A percentile compares a stretch with the other conserved stretches of the same genome.
These are phyloP conservation scores for Vanessa tameamea DNA, from an alignment of 1,140 invertebrate genomes.

Conservation along the genomic window DNA sequence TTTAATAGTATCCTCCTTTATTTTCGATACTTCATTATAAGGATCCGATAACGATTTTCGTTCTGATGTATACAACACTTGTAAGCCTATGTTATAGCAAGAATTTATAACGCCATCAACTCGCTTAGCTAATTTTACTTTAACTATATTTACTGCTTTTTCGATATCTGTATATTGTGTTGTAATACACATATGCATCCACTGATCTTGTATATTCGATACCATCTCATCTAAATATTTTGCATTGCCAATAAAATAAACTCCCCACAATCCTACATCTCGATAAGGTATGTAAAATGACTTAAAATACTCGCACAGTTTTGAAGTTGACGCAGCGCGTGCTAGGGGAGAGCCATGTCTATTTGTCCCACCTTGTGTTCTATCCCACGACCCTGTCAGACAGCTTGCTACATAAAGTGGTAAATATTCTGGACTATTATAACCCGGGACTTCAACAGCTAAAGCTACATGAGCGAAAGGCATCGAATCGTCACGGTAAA, in stretches of 20 bases:
- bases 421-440: conserved; percentile 49
- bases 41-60: conserved; percentile 85
- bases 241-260: conserved; percentile 65
- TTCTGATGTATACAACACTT: conserved; percentile 87
- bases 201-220: conserved; percentile 57
- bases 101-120: conserved; percentile 88
- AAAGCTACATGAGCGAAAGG: conserved; percentile 87
- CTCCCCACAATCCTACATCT: conserved; percentile 75
- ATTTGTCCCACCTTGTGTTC: conserved; percentile 55
- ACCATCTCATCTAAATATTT: conserved; percentile 63
- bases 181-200: conserved; percentile 67
- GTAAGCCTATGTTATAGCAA: conserved; percentile 90
- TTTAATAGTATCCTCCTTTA: conserved; percentile 82
- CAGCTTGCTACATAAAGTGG: conserved; percentile 47
- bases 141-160: conserved; percentile 62
- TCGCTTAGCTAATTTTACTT: conserved; percentile 82
- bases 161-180: conserved; percentile 54
- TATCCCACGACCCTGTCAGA: conserved; percentile 57
- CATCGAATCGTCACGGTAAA: conserved; percentile 86
- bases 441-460: conserved; percentile 84
- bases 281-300: conserved; percentile 72
- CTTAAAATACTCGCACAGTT: conserved; percentile 68
- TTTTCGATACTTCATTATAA: conserved; percentile 83
- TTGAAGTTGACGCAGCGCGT: conserved; percentile 46
- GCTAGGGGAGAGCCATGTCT: conserved; percentile 60